A percentile compares a stretch with the other conserved stretches of the same genome.
Evolutionary conservation across 2,888 invertebrate genomes (phyloP).

Genomic region (Gonocerus acuteangulatus): DNA sequence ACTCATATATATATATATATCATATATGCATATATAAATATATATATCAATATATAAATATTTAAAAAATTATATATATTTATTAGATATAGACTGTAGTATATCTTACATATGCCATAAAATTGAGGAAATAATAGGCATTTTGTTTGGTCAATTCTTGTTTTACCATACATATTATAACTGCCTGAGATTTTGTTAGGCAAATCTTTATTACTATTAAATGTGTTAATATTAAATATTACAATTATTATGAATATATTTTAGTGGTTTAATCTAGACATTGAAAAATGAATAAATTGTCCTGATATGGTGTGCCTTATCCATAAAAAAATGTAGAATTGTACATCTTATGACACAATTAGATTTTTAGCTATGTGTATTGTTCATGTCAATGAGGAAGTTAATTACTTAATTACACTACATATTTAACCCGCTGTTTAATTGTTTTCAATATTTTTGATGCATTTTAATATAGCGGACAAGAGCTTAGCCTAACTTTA

Average conservation of each 20-base stretch:
- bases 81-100: slow-evolving; percentile 33
- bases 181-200: slow-evolving; percentile 8
- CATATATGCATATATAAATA: slow-evolving; percentile 26
- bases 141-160: slow-evolving; percentile 34
- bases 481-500: slow-evolving; percentile 26
- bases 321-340: slow-evolving; percentile 34
- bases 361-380: slow-evolving; percentile 31
- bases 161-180: slow-evolving; percentile 24
- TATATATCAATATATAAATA: slow-evolving; percentile 28
- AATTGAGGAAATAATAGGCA: slow-evolving; percentile 19
- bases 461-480: slow-evolving; percentile 21
- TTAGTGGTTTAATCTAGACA: slow-evolving; percentile 26
- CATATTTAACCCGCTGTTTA: slow-evolving; percentile 20
- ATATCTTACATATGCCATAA: slow-evolving; percentile 29
- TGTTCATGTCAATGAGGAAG: slow-evolving; percentile 21
- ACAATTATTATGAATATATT: slow-evolving; percentile 27
- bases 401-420: slow-evolving; percentile 6
- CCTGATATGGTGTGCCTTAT: slow-evolving; percentile 39
- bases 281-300: slow-evolving; percentile 33
- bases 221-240: slow-evolving; percentile 18
- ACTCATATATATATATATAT: slow-evolving; percentile 24
- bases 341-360: slow-evolving; percentile 30
- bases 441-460: slow-evolving; percentile 17
- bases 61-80: slow-evolving; percentile 23
- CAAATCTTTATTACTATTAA: slow-evolving; percentile 18